Evolutionary conservation across 2,797 vertebrate species (phyloP).

Genomic region (Eidolon dupreanum): DNA sequence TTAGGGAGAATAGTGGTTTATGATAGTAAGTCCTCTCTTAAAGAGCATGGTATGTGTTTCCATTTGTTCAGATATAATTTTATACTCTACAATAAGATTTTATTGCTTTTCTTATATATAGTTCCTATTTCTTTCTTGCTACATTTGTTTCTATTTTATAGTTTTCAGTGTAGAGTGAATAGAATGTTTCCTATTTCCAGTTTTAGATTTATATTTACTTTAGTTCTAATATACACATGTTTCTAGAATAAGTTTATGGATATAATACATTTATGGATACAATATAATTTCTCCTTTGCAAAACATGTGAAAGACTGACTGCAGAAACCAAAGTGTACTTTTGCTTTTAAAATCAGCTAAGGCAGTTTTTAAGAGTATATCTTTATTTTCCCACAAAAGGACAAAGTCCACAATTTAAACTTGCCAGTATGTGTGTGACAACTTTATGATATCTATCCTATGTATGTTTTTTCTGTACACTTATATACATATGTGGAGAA

Average conservation of each 20-base stretch:
- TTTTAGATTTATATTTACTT: conserved; percentile 39
- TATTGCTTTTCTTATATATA: neutral
- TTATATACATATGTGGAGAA: neutral
- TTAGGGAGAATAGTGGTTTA: neutral
- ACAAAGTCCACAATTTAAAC: neutral
- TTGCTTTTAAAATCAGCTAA: conserved; percentile 1
- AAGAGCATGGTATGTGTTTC: neutral
- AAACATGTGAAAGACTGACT: neutral
- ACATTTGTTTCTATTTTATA: conserved; percentile 19
- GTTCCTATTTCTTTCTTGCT: neutral
- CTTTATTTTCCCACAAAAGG: neutral
- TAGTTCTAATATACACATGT: neutral
- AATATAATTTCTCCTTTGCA: neutral
- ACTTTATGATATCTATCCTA: neutral
- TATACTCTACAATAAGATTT: conserved; percentile 4
- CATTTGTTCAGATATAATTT: conserved; percentile 48
- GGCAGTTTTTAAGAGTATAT: neutral
- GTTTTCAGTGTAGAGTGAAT: neutral
- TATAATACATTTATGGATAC: neutral
- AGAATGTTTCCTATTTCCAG: neutral
- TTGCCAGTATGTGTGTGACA: neutral
- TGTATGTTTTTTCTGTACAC: too few species aligned
- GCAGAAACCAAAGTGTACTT: neutral
- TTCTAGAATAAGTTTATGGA: neutral
- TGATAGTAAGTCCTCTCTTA: neutral